These are phyloP conservation scores for Alectura lathami DNA, from an alignment of 2,113 vertebrate genomes.

Conservation along the genomic window DNA sequence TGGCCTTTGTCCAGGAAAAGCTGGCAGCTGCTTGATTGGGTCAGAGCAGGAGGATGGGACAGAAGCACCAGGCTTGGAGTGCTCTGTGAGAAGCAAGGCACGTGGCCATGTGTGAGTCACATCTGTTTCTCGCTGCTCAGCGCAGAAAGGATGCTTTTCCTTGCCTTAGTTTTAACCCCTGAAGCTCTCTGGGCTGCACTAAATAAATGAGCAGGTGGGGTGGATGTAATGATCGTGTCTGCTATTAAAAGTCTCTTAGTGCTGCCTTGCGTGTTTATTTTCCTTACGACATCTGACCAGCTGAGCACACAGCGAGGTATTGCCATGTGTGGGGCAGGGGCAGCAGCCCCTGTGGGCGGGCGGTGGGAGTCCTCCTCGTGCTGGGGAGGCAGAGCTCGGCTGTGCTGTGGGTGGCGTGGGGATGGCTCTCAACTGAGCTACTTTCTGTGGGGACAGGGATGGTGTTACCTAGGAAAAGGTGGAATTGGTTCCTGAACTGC, in stretches of 20 bases:
- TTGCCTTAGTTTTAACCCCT: background rate
- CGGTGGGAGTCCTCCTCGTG: background rate
- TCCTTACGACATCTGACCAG: background rate
- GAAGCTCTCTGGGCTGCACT: background rate
- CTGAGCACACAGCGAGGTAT: rapidly evolving
- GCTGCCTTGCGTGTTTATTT: background rate
- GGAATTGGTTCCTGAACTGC: no score
- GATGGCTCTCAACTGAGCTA: background rate
- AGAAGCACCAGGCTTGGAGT: background rate
- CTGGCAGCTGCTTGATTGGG: background rate
- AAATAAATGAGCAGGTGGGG: background rate
- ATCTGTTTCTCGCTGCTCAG: background rate
- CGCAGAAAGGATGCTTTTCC: background rate
- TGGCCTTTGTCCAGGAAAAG: background rate
- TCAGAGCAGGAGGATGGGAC: background rate
- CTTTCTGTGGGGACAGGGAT: background rate
- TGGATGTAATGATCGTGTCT: background rate
- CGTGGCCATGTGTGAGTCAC: background rate
- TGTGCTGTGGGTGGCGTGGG: no score
- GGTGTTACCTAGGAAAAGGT: background rate
- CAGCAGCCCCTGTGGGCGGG: background rate
- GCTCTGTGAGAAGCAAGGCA: background rate
- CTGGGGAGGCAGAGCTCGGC: background rate
- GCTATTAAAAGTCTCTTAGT: background rate
- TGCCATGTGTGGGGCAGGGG: background rate